Evolutionary conservation across 2,113 vertebrate species (phyloP), one percentile per base, ranked within the genome.

Genomic region (Pachypanchax playfairii): DNA sequence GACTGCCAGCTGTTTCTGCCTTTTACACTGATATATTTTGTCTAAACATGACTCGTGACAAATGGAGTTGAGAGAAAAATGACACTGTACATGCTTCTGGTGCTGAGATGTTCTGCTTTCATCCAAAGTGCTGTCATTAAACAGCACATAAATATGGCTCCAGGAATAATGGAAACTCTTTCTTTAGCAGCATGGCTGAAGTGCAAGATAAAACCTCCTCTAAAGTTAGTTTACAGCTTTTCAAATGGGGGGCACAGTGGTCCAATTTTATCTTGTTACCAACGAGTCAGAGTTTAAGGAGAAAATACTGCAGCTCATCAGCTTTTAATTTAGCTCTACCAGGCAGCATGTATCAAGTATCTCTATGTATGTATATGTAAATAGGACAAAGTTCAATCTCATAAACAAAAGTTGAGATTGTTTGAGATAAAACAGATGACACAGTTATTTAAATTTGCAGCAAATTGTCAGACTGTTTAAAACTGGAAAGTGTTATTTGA

Each of bases 91-190:
- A 39, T 35, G 47, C 33, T 55, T 33, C 49, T 1, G 15, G 10
- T 39, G 50, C 29, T 39, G 21, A 57, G 48, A 79, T 73, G 55
- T 38, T 24, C 43, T 53, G 41, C 70, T 78, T 80, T 76, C 65
- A 70, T 72, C 60, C 58, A 65, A 62, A 72, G 75, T 73, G 52
- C 61, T 17, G 29, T 59, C 43, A 12, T 80, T 47, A 70, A 33
- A 70, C 12, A 33, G 21, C 18, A n/a, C 29, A 48, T 65, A 69
- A 51, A 65, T 70, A 76, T 77, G 25, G 50, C 36, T 61, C 52
- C 36, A 35, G 70, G 36, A 75, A 77, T 73, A 77, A 79, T 81
- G 55, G 77, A 59, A 78, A 69, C 57, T 8, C 5, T 65, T 65
- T 54, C 52, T 68, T 6, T 47, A 55, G 57, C 41, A 33, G 46